Conservation (phyloP, 2,797 vertebrate species). For the Threskiornis aethiopicus region DNA sequence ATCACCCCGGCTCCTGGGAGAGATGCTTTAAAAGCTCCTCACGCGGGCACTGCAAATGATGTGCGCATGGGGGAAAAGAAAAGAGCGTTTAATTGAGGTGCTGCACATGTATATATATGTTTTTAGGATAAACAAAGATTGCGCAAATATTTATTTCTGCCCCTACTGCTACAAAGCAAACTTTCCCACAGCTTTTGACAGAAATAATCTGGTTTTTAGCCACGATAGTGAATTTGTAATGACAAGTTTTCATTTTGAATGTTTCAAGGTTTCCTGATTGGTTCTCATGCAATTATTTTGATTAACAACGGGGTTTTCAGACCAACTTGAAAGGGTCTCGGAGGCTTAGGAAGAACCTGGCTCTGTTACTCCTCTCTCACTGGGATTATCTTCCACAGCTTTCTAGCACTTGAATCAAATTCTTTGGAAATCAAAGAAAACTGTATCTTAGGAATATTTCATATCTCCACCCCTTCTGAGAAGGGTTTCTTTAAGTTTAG, state of each 20-base stretch:
- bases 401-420: not conserved
- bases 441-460: not conserved
- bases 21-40: not conserved
- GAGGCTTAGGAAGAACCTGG: not conserved
- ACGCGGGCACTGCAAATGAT: not conserved
- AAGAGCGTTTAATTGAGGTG: not conserved
- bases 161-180: slow-evolving; percentile 38
- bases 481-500: not conserved
- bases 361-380: not conserved
- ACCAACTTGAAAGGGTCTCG: slow-evolving; percentile 7
- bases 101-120: not conserved
- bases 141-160: slow-evolving; percentile 56
- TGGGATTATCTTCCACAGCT: slow-evolving; percentile 2
- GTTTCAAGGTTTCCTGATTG: slow-evolving; percentile 47
- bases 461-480: not conserved
- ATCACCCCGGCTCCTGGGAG: not conserved
- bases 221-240: slow-evolving; percentile 13
- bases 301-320: slow-evolving; percentile 60
- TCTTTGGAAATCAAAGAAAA: slow-evolving; percentile 25
- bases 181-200: slow-evolving; percentile 62
- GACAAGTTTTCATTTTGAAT: slow-evolving; percentile 58
- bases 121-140: slow-evolving; percentile 45
- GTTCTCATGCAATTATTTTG: slow-evolving; percentile 64
- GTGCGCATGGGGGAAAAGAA: not conserved
- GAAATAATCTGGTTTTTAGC: slow-evolving; percentile 30